phyloP scores from a whole-genome alignment of 1,140 invertebrate species.

The Acyrthosiphon pisum region DNA sequence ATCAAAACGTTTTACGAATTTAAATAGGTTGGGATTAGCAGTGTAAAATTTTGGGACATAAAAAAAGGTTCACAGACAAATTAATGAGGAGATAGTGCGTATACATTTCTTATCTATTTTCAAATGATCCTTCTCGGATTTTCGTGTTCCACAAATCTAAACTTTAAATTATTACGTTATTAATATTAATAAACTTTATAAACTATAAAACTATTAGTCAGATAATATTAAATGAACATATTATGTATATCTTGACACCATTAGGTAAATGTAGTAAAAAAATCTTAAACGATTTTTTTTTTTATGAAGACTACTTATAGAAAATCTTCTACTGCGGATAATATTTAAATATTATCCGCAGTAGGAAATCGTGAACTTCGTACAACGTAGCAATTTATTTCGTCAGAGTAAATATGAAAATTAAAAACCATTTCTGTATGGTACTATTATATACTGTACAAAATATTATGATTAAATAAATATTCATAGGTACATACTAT shows the following conservation, averaged over 20 bases:
- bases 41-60: background rate
- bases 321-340: too few relatives aligned
- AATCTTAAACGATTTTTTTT: background rate
- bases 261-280: background rate
- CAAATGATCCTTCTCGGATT: background rate
- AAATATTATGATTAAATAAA: background rate
- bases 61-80: background rate
- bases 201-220: background rate
- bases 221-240: background rate
- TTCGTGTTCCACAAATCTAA: background rate
- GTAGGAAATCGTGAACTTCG: background rate
- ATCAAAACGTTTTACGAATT: background rate
- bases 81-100: background rate
- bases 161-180: background rate
- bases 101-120: slow-evolving; percentile 19
- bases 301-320: background rate
- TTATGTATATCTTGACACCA: background rate
- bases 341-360: background rate
- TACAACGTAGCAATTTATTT: background rate
- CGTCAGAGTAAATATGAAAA: background rate
- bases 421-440: background rate
- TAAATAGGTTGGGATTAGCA: background rate
- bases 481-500: background rate
- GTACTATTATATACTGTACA: background rate
- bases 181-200: background rate